Conservation (phyloP, 2,888 invertebrate genomes). For the Isotomurus palustris region DNA sequence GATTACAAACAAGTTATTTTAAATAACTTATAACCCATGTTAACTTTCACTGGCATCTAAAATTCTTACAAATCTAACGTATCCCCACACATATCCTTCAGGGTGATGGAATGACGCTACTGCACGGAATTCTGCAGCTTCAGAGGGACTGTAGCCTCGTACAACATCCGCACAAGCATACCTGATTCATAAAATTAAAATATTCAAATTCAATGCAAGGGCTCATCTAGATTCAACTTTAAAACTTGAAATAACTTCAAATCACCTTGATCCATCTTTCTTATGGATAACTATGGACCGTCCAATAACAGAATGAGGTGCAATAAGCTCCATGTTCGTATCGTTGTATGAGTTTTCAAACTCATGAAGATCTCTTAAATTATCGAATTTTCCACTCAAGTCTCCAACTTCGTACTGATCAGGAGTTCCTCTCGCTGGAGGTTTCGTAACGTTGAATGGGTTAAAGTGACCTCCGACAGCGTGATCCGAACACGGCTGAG, state of each 20-base stretch:
- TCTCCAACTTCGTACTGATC: conserved; percentile 86
- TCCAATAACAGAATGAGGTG: conserved; percentile 74
- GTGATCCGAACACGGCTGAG: conserved; percentile 80
- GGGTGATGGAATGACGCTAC: conserved; percentile 91
- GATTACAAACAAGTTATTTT: not conserved
- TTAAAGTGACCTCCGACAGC: conserved; percentile 82
- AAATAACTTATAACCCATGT: not conserved
- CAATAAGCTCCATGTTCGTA: conserved; percentile 73
- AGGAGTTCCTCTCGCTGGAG: conserved; percentile 67
- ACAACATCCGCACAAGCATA: conserved; percentile 83
- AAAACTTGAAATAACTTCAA: conserved; percentile 21
- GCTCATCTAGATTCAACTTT: conserved; percentile 1
- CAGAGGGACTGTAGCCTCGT: conserved; percentile 80
- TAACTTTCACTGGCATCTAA: not conserved
- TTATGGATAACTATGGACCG: conserved; percentile 81
- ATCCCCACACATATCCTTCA: conserved; percentile 76
- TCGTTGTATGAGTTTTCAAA: conserved; percentile 62
- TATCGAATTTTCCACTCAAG: conserved; percentile 79
- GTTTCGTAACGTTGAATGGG: conserved; percentile 64
- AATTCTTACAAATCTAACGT: conserved; percentile 67
- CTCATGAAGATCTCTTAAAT: conserved; percentile 61
- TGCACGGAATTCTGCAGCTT: conserved; percentile 77
- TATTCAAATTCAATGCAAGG: not conserved
- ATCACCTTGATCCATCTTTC: conserved; percentile 55
- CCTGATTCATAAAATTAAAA: conserved; percentile 49